Percentiles rank a stretch among this genome's conserved stretches.
phyloP scores from a whole-genome alignment of 2,797 vertebrate species.

The Thunnus albacares region DNA sequence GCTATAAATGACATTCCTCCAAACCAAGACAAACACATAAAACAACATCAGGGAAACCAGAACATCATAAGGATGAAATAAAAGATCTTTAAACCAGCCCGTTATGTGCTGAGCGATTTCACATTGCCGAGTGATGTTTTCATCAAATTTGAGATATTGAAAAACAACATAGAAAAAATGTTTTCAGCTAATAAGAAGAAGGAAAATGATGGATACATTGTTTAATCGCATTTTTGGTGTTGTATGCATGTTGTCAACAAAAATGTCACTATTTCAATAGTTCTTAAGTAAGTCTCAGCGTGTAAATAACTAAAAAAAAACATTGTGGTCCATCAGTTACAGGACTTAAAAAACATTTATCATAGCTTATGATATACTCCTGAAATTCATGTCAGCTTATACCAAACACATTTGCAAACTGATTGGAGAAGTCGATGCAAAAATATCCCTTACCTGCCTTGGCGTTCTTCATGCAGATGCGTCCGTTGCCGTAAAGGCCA shows the following conservation, averaged over 20 bases:
- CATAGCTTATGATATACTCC: too few relatives aligned
- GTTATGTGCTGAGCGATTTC: background rate
- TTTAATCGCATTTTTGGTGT: too few relatives aligned
- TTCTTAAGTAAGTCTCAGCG: background rate
- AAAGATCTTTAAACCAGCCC: conserved; percentile 22
- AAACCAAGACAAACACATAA: conserved; percentile 32
- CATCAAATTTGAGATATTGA: background rate
- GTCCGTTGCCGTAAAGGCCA: conserved; percentile 85
- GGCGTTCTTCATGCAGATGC: conserved; percentile 78
- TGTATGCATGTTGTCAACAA: too few relatives aligned
- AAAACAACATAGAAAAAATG: background rate
- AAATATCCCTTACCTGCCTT: conserved; percentile 66
- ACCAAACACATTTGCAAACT: too few relatives aligned
- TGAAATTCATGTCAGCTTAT: too few relatives aligned
- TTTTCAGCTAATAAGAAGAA: background rate
- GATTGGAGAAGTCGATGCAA: background rate
- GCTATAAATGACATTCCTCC: conserved; percentile 39
- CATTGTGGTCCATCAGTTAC: too few relatives aligned
- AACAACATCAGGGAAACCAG: conserved; percentile 21
- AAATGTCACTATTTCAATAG: background rate
- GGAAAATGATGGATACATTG: too few relatives aligned
- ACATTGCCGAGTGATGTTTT: conserved; percentile 13
- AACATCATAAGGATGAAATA: conserved; percentile 9
- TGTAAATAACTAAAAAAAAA: too few relatives aligned
- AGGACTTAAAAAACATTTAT: too few relatives aligned